These are phyloP conservation scores for Leptinotarsa rubiginosa DNA, from an alignment of 2,888 invertebrate genomes.

Conservation along the genomic window DNA sequence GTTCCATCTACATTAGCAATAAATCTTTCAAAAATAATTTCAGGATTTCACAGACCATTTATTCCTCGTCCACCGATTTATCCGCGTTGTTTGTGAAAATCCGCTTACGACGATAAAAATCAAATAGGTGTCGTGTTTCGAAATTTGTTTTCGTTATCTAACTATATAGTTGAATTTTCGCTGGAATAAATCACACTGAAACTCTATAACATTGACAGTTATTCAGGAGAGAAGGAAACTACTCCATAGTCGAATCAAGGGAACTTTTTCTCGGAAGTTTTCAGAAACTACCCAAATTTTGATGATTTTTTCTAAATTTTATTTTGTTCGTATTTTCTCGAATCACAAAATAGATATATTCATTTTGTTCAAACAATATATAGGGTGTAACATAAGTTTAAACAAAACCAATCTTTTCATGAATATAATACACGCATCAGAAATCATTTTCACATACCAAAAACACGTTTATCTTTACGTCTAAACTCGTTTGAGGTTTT, in stretches of 20 bases:
- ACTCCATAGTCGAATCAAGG: neutral
- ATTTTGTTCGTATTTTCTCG: neutral
- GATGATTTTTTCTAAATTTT: neutral
- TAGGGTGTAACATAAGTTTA: no score
- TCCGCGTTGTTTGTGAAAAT: slow-evolving; percentile 59
- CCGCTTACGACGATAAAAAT: slow-evolving; percentile 56
- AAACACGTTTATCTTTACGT: no score
- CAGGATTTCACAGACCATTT: slow-evolving; percentile 21
- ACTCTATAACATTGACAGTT: neutral
- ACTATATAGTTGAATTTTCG: slow-evolving; percentile 56
- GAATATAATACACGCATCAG: no score
- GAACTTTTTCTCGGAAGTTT: neutral
- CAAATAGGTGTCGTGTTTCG: slow-evolving; percentile 60
- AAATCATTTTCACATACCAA: no score
- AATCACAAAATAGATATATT: no score
- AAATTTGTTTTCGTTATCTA: slow-evolving; percentile 60
- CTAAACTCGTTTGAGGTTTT: no score
- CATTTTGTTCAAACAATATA: no score
- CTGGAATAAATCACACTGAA: slow-evolving; percentile 52
- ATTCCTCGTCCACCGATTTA: slow-evolving; percentile 35
- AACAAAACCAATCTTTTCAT: no score
- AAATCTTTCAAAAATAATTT: slow-evolving; percentile 22
- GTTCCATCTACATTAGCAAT: slow-evolving; percentile 20
- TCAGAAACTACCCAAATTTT: neutral
- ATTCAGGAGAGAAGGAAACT: slow-evolving; percentile 3